Base-by-base conservation (phyloP, 2,797 vertebrate species). In the Tokudaia muenninki region DNA sequence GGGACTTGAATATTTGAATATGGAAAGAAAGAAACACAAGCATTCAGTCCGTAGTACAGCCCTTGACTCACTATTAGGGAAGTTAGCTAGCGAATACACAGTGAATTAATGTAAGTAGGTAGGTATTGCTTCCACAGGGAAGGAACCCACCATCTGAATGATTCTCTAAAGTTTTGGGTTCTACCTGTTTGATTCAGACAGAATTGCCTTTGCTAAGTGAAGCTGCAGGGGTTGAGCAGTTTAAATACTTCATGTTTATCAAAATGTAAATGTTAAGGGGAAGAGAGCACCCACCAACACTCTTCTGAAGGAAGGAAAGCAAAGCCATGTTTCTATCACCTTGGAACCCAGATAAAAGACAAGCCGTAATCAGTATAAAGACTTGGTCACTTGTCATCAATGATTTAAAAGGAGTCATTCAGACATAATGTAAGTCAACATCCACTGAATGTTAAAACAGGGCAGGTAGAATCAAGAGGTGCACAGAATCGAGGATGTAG, bases 281-380 rank as follows among this genome's bases (percentile, higher is more conserved):
- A 90, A 75, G 44, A 55, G 79, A 92, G 82, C 92, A 74, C 52
- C 70, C 72, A 84, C 67, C 72, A 24, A 80, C 87, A 65, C 41
- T 91, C 83, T 92, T 86, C 34, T 59, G 83, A 55, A 86, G 47
- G 19, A 47, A 84, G 22, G 41, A n/a, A 74, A 84, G 41, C 10
- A 72, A 44, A 94, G 84, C 72, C 59, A 67, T 96, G 94, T 91
- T 82, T 55, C 83, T 79, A 87, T 91, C 92, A 83, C 74, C 95
- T 87, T n/a, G 72, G 79, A 94, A 80, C 44, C 90, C 57, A 65
- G 50, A 90, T 92, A 61, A 97, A 92, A 96, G 92, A 94, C 96
- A 78, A 95, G 59, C 50, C 55, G 74, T 24, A 29, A 57, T 93
- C 84, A 26, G 57, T 0, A 57, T 75, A 95, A 97, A 75, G 88